phyloP scores from a whole-genome alignment of 2,797 vertebrate genomes.

The Pseudopleuronectes americanus region DNA sequence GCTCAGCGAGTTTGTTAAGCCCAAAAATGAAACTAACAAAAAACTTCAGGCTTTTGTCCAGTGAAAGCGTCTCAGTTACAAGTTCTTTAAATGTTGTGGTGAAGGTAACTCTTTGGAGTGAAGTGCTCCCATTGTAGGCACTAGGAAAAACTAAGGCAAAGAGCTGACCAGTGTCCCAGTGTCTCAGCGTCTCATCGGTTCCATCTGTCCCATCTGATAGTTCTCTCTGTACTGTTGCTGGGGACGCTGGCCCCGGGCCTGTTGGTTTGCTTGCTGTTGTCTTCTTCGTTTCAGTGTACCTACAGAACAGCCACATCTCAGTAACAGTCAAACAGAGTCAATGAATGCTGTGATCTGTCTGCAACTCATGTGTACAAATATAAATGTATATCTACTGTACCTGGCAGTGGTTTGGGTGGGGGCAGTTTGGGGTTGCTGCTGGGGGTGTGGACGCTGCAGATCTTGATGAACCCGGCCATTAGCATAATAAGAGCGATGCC shows the following conservation, averaged over 20 bases:
- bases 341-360: background rate
- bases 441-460: conserved; percentile 98
- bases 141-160: conserved; percentile 95
- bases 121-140: conserved; percentile 96
- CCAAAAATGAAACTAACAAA: conserved; percentile 2
- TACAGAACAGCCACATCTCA: conserved; percentile 63
- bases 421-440: conserved; percentile 98
- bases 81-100: conserved; percentile 84
- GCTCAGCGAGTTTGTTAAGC: conserved; percentile 64
- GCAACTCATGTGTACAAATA: too few species aligned
- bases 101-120: conserved; percentile 97
- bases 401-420: conserved; percentile 93
- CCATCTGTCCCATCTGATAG: conserved; percentile 95
- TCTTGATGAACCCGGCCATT: conserved; percentile 98
- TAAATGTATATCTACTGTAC: conserved; percentile 67
- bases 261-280: conserved; percentile 81
- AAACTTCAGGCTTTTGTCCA: conserved; percentile 52
- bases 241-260: conserved; percentile 80
- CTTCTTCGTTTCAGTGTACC: conserved; percentile 93
- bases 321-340: background rate
- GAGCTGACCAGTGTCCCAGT: conserved; percentile 82
- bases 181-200: conserved; percentile 89
- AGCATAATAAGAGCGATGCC: conserved; percentile 96
- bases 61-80: conserved; percentile 63
- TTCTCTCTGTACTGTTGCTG: conserved; percentile 86